A percentile compares a stretch with the other conserved stretches of the same genome.
Conservation (phyloP, 2,113 vertebrate genomes). For the Oplegnathus fasciatus region DNA sequence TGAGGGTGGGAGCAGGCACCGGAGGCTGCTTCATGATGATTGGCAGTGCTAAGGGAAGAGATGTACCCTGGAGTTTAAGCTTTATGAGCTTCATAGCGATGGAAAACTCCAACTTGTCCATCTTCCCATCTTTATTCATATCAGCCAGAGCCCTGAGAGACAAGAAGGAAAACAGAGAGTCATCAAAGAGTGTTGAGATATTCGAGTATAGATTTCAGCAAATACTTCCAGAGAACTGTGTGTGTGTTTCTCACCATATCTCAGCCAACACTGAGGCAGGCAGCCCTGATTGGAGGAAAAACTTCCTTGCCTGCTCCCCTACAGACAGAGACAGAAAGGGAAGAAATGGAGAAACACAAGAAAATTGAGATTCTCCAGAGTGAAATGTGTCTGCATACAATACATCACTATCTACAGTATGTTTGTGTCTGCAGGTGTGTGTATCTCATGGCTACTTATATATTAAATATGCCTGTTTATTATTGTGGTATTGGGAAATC, state of each 20-base stretch:
- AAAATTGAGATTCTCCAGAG: not conserved
- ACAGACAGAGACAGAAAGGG: slow-evolving; percentile 20
- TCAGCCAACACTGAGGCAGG: slow-evolving; percentile 91
- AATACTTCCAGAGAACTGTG: not conserved
- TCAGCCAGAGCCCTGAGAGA: slow-evolving; percentile 90
- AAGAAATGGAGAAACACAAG: not conserved
- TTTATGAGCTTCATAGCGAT: slow-evolving; percentile 99
- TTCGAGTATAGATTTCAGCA: not conserved
- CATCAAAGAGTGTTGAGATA: not conserved
- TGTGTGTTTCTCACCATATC: slow-evolving; percentile 90
- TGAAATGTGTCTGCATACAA: not conserved
- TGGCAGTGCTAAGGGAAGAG: slow-evolving; percentile 89
- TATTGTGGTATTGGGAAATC: not conserved
- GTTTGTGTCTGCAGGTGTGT: not conserved
- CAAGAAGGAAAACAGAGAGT: not conserved
- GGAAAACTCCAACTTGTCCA: slow-evolving; percentile 97
- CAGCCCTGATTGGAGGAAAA: slow-evolving; percentile 95
- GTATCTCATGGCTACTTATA: not conserved
- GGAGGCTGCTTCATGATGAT: slow-evolving; percentile 96
- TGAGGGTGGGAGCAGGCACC: slow-evolving; percentile 80
- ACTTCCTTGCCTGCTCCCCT: slow-evolving; percentile 95
- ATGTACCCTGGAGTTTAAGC: slow-evolving; percentile 93
- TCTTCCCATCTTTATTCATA: slow-evolving; percentile 96
- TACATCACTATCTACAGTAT: not conserved
- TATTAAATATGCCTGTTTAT: not conserved